Base-by-base conservation (phyloP, 2,797 vertebrate genomes). In the Neomorphus geoffroyi region DNA sequence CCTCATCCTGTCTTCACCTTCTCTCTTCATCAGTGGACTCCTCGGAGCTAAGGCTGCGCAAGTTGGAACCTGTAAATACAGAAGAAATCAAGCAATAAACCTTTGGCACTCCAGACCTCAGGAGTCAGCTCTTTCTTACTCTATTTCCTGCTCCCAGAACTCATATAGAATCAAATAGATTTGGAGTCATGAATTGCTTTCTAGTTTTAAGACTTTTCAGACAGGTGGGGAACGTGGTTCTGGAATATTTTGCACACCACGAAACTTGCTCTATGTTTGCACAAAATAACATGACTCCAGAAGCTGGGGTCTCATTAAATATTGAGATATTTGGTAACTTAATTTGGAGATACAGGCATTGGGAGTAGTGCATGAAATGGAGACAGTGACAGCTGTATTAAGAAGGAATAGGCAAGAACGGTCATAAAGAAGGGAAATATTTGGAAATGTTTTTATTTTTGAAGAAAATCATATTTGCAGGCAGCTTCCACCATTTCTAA, bases 91-190 rank as follows among this genome's bases (percentile, higher is more conserved):
- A 62, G 35, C 19, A 81, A 70, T 39, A 50, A 88, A 64, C 70
- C 35, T 30, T 23, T 28, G 39, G 8, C 46, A 9, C 24, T 46
- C 7, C 74, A 64, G 60, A 37, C n/a, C 11, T 9, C 16, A 43
- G 32, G 15, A 85, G 18, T 39, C 71, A 45, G 43, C 80, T 93
- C 51, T 18, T 91, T 19, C 71, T 72, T n/a, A 72, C 26, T 45
- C 60, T 35, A 6, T 37, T 30, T 70, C 79, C 32, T 69, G 19
- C 66, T 58, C 71, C n/a, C 24, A 39, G 39, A 41, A n/a, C 51
- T 11, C 1, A 0, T 1, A n/a, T 58, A 13, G 39, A 54, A 43
- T 26, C 18, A 32, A 61, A 61, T 3, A 5, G 0, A 21, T 35
- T 21, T 13, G 33, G 32, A 57, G 14, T 6, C 60, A 26, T 0